Evolutionary conservation across 2,113 vertebrate species (phyloP), one percentile per base, ranked within the genome.

Genomic region (Oriolus oriolus): DNA sequence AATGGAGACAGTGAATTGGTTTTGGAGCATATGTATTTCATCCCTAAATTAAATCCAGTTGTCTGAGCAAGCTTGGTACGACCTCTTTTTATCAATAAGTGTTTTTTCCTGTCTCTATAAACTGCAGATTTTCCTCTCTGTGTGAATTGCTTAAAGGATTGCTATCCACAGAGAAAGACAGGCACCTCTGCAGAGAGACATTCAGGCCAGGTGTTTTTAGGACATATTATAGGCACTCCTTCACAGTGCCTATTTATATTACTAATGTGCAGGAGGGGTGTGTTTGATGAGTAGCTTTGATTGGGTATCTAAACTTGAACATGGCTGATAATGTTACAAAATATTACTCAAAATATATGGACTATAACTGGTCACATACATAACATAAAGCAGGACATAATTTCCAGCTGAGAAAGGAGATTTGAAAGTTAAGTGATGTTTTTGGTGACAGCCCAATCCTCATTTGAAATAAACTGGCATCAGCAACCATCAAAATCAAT

Each of bases 221-320:
- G 41, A 41, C 2, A 30, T 24, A 5, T 86, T 64, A 14, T 16
- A 68, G 49, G 30, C 37, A 59, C 3, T 35, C 10, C 69, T 78
- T 64, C 53, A 16, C 45, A 66, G 44, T 68, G 21, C 31, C 61
- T 69, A 1, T 56, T 20, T 31, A 16, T 45, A 64, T 80, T 79
- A 30, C 11, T 2, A 1, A 21, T 37, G 49, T 28, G 63, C 3
- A 9, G 52, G 10, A 11, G 1, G 10, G 5, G 3, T 2, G 0
- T 63, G 39, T 52, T 44, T 39, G 21, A 33, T 52, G 52, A 75
- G 7, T 56, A 75, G 9, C 50, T 61, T 54, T 83, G 13, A 65
- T 78, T 10, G 0, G 13, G 9, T 77, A 35, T 50, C 35, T 75
- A 64, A 82, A 59, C 35, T 52, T 79, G 41, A 75, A 44, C 1